Percentiles rank a stretch among this genome's conserved stretches.
These are phyloP conservation scores for Myotis vivesi DNA, from an alignment of 2,797 vertebrate genomes.

Conservation along the genomic window DNA sequence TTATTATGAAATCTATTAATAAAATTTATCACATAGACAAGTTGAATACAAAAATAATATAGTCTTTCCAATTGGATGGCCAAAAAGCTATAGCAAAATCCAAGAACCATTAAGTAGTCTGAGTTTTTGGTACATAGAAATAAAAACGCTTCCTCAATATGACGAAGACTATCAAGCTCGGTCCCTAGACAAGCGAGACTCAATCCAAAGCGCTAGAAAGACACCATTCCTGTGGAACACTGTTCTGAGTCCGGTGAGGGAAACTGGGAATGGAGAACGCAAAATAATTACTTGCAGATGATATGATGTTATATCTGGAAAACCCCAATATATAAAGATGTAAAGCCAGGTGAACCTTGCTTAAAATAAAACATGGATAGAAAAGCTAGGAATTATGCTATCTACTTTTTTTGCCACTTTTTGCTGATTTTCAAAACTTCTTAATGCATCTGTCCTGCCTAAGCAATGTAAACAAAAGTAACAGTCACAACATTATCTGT, in stretches of 20 bases:
- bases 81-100: conserved; percentile 26
- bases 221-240: neutral
- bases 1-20: conserved; percentile 37
- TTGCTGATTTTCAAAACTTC: neutral
- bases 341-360: neutral
- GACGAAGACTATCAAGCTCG: neutral
- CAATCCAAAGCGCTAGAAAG: neutral
- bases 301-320: neutral
- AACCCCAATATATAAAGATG: neutral
- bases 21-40: conserved; percentile 43
- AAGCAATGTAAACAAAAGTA: neutral
- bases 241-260: neutral
- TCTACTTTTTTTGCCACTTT: neutral
- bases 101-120: conserved; percentile 7
- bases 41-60: conserved; percentile 28
- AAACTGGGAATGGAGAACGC: conserved; percentile 10
- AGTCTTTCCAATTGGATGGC: conserved; percentile 14
- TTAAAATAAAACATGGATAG: neutral
- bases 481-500: neutral
- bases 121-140: conserved; percentile 19
- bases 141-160: conserved; percentile 2
- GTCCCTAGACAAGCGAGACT: neutral
- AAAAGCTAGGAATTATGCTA: neutral
- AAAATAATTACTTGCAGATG: conserved; percentile 49
- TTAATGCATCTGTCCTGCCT: neutral